A percentile compares a stretch with the other conserved stretches of the same genome.
Conservation (phyloP, 2,888 invertebrate species). For the Acrocyrtus sp. region DNA sequence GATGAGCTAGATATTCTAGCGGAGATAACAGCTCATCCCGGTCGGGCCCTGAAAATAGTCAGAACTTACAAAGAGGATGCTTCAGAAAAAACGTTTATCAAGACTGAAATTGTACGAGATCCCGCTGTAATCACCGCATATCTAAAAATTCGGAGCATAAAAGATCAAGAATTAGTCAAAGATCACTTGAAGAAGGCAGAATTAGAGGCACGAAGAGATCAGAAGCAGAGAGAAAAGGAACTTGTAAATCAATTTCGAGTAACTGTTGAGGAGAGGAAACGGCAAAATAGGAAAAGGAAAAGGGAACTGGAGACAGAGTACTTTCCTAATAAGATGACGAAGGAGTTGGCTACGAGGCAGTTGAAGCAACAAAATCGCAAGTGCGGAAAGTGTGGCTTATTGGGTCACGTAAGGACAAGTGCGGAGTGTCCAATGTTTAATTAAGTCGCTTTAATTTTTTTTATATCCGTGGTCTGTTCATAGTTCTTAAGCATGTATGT, state of each 20-base stretch:
- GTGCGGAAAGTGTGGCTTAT: conserved; percentile 17
- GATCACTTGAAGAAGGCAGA: conserved; percentile 3
- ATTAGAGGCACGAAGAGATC: neutral
- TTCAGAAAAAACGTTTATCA: neutral
- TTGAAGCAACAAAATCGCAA: neutral
- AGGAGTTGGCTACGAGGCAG: conserved; percentile 3
- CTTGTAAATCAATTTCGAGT: neutral
- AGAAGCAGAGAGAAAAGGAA: neutral
- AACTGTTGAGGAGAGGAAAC: neutral
- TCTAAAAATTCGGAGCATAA: conserved; percentile 6
- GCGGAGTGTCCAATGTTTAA: conserved; percentile 15
- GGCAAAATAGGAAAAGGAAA: neutral
- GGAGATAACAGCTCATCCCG: neutral
- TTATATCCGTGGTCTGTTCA: no score
- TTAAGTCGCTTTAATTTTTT: no score
- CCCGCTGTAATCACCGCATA: conserved; percentile 20
- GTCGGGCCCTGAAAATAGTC: conserved; percentile 7
- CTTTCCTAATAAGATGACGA: conserved; percentile 17
- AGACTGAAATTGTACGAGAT: conserved; percentile 10
- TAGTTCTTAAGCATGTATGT: no score
- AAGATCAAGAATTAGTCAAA: conserved; percentile 14
- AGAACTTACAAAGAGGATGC: neutral
- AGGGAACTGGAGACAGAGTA: conserved; percentile 19
- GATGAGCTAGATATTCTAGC: conserved; percentile 9
- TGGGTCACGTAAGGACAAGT: conserved; percentile 21